phyloP scores from a whole-genome alignment of 2,888 invertebrate species.

The Tenthredo amoena region DNA sequence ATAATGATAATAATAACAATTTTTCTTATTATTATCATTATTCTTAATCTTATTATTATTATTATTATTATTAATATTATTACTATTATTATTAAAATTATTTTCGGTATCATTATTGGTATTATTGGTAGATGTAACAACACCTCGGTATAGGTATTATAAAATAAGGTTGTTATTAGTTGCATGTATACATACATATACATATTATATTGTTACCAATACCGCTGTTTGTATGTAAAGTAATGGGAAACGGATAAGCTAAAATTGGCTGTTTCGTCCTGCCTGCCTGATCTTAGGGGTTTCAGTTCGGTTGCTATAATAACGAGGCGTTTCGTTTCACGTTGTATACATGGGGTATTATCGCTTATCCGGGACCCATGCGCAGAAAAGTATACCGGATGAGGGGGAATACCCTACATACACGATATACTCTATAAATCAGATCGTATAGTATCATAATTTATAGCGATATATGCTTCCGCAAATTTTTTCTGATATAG shows the following conservation, averaged over 20 bases:
- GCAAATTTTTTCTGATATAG: background rate
- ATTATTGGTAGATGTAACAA: constrained; percentile 11
- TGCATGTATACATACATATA: constrained; percentile 7
- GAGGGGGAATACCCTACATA: no score
- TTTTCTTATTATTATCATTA: background rate
- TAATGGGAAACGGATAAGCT: background rate
- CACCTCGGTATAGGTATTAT: background rate
- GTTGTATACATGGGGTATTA: background rate
- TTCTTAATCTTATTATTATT: background rate
- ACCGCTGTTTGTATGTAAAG: background rate
- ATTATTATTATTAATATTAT: background rate
- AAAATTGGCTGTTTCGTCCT: background rate
- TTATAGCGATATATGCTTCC: background rate
- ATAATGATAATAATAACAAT: background rate
- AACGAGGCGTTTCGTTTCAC: background rate
- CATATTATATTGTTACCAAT: constrained; percentile 7
- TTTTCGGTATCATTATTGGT: background rate
- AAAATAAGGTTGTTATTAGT: background rate
- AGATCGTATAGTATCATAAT: background rate
- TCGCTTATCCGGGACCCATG: no score
- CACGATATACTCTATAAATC: background rate
- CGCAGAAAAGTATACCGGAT: no score
- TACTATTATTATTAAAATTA: background rate
- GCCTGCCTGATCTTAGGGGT: background rate
- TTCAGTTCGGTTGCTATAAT: background rate